phyloP scores from a whole-genome alignment of 2,797 vertebrate genomes.

The Catostomus latipinnis region DNA sequence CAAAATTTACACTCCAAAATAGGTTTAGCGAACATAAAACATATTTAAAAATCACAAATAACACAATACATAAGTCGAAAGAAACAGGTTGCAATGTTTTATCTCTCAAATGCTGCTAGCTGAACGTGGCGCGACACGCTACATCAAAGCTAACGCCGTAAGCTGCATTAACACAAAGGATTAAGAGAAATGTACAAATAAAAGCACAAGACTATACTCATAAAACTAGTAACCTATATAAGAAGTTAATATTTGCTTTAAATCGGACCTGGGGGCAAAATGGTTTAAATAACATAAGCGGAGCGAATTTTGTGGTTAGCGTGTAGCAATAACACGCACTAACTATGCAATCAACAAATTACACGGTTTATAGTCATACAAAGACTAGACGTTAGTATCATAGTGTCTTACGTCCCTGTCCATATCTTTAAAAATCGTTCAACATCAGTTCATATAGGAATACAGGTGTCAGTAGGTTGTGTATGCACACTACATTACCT shows the following conservation, averaged over 20 bases:
- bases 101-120: constrained; percentile 5
- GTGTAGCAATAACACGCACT: constrained; percentile 11
- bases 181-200: background rate
- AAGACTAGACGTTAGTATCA: background rate
- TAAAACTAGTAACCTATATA: background rate
- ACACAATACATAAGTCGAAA: background rate
- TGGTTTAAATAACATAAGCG: background rate
- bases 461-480: constrained; percentile 7
- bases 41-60: constrained; percentile 14
- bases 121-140: constrained; percentile 50
- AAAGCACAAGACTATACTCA: background rate
- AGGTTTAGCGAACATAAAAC: background rate
- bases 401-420: background rate
- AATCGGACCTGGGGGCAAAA: background rate
- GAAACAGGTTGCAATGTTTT: background rate
- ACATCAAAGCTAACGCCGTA: constrained; percentile 57
- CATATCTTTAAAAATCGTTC: background rate
- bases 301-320: constrained; percentile 28
- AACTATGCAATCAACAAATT: constrained; percentile 19
- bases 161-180: constrained; percentile 10
- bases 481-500: constrained; percentile 72
- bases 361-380: background rate
- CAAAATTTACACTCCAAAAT: background rate
- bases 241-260: background rate
- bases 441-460: background rate